Base-by-base conservation (phyloP, 1,140 invertebrate species). In the Euglossa dilemma region DNA sequence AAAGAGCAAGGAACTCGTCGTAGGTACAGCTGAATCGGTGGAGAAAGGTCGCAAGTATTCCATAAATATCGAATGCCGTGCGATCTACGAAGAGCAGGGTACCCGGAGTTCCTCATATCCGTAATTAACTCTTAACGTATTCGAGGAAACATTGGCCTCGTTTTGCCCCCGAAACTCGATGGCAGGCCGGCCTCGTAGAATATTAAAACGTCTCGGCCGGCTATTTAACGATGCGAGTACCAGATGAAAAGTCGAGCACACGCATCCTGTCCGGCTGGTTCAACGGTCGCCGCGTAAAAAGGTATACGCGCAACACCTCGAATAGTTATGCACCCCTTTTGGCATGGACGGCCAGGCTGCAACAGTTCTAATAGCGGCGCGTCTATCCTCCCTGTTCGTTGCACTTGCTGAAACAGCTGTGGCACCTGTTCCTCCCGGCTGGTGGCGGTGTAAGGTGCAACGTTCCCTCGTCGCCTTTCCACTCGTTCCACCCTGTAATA, bases 361-460 rank as follows among this genome's bases (percentile, higher is more conserved):
- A 91, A 88, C 87, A 91, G 82, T 88, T 93, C 91, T 92, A 93
- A 93, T 92, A 86, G 87, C 90, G 88, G 83, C 88, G 87, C 87
- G 89, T 91, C 90, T 91, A 90, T 80, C 82, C 83, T 11, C 87
- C 84, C 86, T 87, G 89, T 91, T 88, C 89, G 88, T 90, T 92
- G 91, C 93, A 93, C 93, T 93, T 93, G 92, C 89, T 90, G 90
- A 85, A 90, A 92, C 92, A 93, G 91, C 92, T 93, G 92, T 88
- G 87, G 90, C 93, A 93, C 93, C 93, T 93, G 92, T 93, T 92
- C 85, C 80, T 92, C 84, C 80, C 43, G 43, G 61, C 69, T 81
- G 79, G 64, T 57, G 83, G 36, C 36, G 20, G 81, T 71, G 90
- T 92, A 93, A 93, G 92, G 92, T 93, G 91, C 90, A 93, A 91